A percentile compares a stretch with the other conserved stretches of the same genome.
phyloP scores from a whole-genome alignment of 1,140 invertebrate genomes.

The Bilobella aurantiaca region DNA sequence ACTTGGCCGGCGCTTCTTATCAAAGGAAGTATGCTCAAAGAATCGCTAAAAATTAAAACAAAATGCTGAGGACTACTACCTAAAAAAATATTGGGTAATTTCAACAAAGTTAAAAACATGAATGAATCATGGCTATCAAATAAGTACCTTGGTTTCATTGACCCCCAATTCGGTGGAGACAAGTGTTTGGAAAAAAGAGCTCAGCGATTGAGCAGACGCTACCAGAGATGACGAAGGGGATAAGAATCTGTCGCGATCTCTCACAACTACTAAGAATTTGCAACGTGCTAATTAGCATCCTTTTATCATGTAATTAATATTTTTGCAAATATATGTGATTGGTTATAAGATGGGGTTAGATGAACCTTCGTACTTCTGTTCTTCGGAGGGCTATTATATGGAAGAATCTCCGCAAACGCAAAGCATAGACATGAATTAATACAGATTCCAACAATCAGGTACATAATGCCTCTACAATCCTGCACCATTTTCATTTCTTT shows the following conservation, averaged over 20 bases:
- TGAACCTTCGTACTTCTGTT: too few species aligned
- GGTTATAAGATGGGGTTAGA: not conserved
- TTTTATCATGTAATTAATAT: too few species aligned
- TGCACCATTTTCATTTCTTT: too few species aligned
- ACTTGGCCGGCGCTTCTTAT: not conserved
- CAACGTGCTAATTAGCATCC: too few species aligned
- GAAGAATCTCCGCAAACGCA: too few species aligned
- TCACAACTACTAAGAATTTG: not conserved
- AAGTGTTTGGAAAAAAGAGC: constrained; percentile 11
- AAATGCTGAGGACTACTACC: not conserved
- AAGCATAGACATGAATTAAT: too few species aligned
- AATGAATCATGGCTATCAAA: not conserved
- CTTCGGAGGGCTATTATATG: too few species aligned
- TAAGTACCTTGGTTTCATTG: constrained; percentile 10
- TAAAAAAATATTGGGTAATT: not conserved
- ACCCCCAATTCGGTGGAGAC: constrained; percentile 7
- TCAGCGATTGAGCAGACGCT: not conserved
- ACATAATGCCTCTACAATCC: too few species aligned
- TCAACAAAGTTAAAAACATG: not conserved
- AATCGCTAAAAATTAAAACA: not conserved
- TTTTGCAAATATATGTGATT: too few species aligned
- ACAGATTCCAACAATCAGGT: too few species aligned
- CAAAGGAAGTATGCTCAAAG: constrained; percentile 1
- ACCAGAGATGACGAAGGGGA: not conserved
- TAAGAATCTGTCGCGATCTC: not conserved